phyloP scores from a whole-genome alignment of 2,888 invertebrate genomes.

The Ptilodon capucinus region DNA sequence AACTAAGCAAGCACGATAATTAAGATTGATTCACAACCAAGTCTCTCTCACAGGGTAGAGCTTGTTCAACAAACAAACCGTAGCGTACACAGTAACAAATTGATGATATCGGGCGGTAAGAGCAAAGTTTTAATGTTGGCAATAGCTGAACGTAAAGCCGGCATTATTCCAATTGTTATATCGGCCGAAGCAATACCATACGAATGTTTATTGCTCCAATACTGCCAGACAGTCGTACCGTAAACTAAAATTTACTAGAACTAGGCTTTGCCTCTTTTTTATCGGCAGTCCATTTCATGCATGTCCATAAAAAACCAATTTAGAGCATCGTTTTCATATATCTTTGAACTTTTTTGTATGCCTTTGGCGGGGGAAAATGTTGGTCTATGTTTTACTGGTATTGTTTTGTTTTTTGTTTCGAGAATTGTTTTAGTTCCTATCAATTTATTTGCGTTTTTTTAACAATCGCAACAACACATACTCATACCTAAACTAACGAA shows the following conservation, averaged over 20 bases:
- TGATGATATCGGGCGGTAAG: slow-evolving; percentile 38
- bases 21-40: too few relatives aligned
- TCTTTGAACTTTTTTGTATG: not conserved
- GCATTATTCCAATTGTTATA: slow-evolving; percentile 57
- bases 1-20: too few relatives aligned
- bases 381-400: not conserved
- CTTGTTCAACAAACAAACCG: slow-evolving; percentile 6
- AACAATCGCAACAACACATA: too few relatives aligned
- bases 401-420: not conserved
- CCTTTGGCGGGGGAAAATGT: not conserved
- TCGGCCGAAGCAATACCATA: slow-evolving; percentile 51
- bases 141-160: slow-evolving; percentile 44
- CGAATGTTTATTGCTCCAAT: slow-evolving; percentile 65
- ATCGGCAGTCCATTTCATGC: slow-evolving; percentile 49
- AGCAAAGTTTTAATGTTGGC: slow-evolving; percentile 49
- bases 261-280: slow-evolving; percentile 57
- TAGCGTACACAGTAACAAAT: slow-evolving; percentile 36
- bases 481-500: too few relatives aligned
- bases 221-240: slow-evolving; percentile 51
- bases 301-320: slow-evolving; percentile 50
- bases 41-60: not conserved
- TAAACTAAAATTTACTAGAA: slow-evolving; percentile 67
- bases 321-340: slow-evolving; percentile 34
- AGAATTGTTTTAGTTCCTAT: not conserved
- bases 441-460: too few relatives aligned